A percentile compares a stretch with the other conserved stretches of the same genome.
phyloP scores from a whole-genome alignment of 1,140 invertebrate species.

The Eciton burchellii region DNA sequence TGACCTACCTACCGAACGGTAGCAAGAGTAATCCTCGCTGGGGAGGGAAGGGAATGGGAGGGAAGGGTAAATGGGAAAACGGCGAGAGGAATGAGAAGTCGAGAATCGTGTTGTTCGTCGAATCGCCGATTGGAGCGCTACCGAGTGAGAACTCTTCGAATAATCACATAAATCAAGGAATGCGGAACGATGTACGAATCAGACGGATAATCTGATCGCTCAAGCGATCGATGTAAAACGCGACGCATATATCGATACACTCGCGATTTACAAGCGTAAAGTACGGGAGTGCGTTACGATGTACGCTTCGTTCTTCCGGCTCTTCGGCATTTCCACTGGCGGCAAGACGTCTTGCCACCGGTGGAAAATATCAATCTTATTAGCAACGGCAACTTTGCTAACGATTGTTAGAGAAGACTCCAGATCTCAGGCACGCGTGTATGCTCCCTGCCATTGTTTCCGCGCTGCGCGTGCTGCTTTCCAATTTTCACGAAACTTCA shows the following conservation, averaged over 20 bases:
- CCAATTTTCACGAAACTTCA: constrained; percentile 47
- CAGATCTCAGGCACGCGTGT: neutral
- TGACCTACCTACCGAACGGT: neutral
- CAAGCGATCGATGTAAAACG: neutral
- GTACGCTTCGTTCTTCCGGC: neutral
- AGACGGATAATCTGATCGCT: neutral
- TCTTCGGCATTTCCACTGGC: constrained; percentile 3
- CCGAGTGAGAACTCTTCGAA: neutral
- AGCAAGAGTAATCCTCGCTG: constrained; percentile 6
- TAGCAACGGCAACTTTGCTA: constrained; percentile 36
- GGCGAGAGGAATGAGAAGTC: neutral
- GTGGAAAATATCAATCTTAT: constrained; percentile 14
- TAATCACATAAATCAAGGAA: neutral
- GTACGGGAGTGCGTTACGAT: too few relatives aligned
- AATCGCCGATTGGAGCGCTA: neutral
- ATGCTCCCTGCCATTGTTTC: neutral
- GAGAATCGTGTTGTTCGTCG: neutral
- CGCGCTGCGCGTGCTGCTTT: constrained; percentile 13
- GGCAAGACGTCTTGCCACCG: neutral
- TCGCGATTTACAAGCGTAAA: neutral
- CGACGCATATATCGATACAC: too few relatives aligned
- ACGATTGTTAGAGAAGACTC: neutral
- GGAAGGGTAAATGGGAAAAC: constrained; percentile 14
- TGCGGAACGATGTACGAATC: neutral
- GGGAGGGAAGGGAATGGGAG: neutral